Conservation (phyloP, 2,888 invertebrate genomes). For the Neoaliturus tenellus region DNA sequence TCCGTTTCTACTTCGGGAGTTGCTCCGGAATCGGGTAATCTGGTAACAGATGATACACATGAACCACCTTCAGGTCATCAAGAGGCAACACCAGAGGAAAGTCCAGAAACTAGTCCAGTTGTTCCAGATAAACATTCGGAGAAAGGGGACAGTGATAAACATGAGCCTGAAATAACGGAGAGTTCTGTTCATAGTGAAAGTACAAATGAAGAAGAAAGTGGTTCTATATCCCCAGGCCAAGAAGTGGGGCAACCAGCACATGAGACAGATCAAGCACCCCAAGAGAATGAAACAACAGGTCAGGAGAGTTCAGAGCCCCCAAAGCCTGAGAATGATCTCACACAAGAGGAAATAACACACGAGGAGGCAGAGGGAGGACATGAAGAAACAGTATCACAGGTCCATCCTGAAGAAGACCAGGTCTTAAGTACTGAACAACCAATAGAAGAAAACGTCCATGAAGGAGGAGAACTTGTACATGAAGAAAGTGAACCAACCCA, state of each 20-base stretch:
- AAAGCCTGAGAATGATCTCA: constrained; percentile 58
- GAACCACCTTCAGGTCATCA: background rate
- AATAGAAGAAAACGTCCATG: background rate
- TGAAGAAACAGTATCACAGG: constrained; percentile 51
- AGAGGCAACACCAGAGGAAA: background rate
- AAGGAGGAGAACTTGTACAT: background rate
- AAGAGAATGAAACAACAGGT: constrained; percentile 62
- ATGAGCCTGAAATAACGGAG: background rate
- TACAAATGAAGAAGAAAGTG: constrained; percentile 7
- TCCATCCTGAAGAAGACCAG: constrained; percentile 61
- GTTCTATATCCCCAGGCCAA: constrained; percentile 58
- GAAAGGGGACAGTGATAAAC: background rate
- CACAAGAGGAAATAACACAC: constrained; percentile 61
- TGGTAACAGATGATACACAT: background rate
- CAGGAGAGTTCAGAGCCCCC: constrained; percentile 56
- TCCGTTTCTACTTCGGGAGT: background rate
- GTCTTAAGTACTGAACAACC: background rate
- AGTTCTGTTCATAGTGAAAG: background rate
- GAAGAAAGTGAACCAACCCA: background rate
- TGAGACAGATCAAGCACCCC: constrained; percentile 58
- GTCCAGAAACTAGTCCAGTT: background rate
- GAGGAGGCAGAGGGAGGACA: constrained; percentile 57
- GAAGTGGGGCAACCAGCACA: constrained; percentile 58
- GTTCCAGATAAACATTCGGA: background rate
- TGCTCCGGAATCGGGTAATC: background rate